Base-by-base conservation (phyloP, 2,113 vertebrate genomes). In the Micromys minutus region DNA sequence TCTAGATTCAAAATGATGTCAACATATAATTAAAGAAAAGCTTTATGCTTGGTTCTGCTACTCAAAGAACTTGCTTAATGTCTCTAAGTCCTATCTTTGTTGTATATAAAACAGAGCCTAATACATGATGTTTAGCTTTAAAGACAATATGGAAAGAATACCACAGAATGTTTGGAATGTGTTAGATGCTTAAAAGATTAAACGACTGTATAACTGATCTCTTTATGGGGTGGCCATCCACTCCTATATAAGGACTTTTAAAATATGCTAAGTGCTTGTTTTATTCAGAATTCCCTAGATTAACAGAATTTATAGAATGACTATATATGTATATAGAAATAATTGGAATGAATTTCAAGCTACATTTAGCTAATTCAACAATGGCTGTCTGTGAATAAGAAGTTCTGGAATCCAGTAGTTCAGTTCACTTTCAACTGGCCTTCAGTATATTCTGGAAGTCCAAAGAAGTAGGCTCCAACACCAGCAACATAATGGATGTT, bases 91-190 rank as follows among this genome's bases (percentile, higher is more conserved):
- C 77, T 47, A 84, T 39, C 26, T 85, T 63, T 87, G n/a, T 63
- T 83, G 57, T 80, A 15, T 81, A 63, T 89, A 76, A 93, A 89
- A 81, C 31, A 47, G 34, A 89, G 55, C 52, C 47, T 65, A n/a
- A 55, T 67, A 71, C 71, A 22, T 76, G n/a, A 22, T 87, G 16
- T 24, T 90, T 87, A 55, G 77, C 26, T 71, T 94, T 93, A 88
- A 95, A 92, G 45, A 77, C 21, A 87, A 61, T 31, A 94, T 84
- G 63, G 67, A 93, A 94, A 93, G 86, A 90, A 77, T 57, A 94
- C 17, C 79, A 31, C 21, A 85, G 11, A 74, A 19, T 26, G 16
- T 4, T 69, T 63, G 12, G 47, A 93, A 85, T 80, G 94, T 55
- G 42, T n/a, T 57, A 91, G 57, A 75, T 75, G 59, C 50, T 91